Evolutionary conservation across 2,113 vertebrate genomes (phyloP), one percentile per base, ranked within the genome.

Genomic region (Coptodon bakossiorum): DNA sequence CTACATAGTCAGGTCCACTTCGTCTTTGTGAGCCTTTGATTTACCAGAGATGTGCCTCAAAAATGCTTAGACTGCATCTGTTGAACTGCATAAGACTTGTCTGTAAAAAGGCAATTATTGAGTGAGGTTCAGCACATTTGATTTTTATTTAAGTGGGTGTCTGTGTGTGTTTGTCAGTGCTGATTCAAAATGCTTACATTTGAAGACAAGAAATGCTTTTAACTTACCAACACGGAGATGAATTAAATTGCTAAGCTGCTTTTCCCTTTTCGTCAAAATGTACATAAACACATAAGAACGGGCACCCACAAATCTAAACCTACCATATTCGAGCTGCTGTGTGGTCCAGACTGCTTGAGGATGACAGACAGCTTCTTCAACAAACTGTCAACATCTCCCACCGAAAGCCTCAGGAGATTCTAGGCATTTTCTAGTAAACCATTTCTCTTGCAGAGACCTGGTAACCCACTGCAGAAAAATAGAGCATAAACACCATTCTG

Each of bases 41-140:
- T 88, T 86, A 83, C 71, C 50, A 56, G 83, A 59, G 68, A 71
- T 61, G 54, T 61, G 14, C 61, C 52, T 66, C 12, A 85, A 89
- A 92, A 80, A 7, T 91, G 86, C 89, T 93, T 83, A 84, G 57
- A 80, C 50, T 88, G 79, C 86, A 91, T 85, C 27, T 24, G 80
- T 68, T 86, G 57, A 89, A 81, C 36, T 85, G 53, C 50, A 85
- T 68, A 88, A 76, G 59, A 82, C 16, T 48, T 56, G 13, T 80
- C 76, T 85, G 53, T 81, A 71, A 83, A 92, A 90, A 89, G 31
- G 57, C 80, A 90, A 87, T 89, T 89, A 88, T 61, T 71, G 80
- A 90, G 76, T 54, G 34, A 86, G 79, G 31, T 87, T 84, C 80
- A 90, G 71, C 52, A 80, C 38, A 81, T 89, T 88, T 14, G 81